A percentile compares a stretch with the other conserved stretches of the same genome.
Evolutionary conservation across 2,797 vertebrate genomes (phyloP).

Genomic region (Crocidura indochinensis): DNA sequence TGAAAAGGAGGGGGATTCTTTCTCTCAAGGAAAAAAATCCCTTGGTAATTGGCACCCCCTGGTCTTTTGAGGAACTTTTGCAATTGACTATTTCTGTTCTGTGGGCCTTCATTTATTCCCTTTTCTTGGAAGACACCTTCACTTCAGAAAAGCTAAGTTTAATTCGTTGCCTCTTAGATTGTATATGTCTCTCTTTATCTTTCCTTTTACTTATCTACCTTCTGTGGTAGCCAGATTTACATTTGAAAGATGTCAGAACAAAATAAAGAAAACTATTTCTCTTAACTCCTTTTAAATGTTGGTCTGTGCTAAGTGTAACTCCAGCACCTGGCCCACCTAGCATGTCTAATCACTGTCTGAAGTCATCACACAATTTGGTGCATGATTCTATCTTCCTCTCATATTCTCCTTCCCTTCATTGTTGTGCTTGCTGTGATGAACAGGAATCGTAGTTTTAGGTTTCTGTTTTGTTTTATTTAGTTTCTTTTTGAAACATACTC

Average conservation of each 20-base stretch:
- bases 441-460: no score
- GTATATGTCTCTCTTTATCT: no score
- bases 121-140: slow-evolving; percentile 5
- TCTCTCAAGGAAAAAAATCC: not conserved
- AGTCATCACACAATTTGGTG: not conserved
- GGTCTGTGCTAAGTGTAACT: not conserved
- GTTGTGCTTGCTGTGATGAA: no score
- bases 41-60: not conserved
- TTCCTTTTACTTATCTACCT: not conserved
- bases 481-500: no score
- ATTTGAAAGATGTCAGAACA: not conserved
- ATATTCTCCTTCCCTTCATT: no score
- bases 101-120: not conserved
- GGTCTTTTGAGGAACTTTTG: not conserved
- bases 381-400: not conserved
- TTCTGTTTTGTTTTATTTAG: no score
- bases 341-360: not conserved
- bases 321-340: no score
- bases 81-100: not conserved
- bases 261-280: not conserved
- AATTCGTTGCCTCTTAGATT: not conserved
- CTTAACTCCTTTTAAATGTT: not conserved
- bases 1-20: slow-evolving; percentile 29
- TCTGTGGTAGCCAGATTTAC: not conserved
- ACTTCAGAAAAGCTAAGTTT: not conserved